A percentile compares a stretch with the other conserved stretches of the same genome.
These are phyloP conservation scores for Intellagama lesueurii DNA, from an alignment of 2,797 vertebrate genomes.

Conservation along the genomic window DNA sequence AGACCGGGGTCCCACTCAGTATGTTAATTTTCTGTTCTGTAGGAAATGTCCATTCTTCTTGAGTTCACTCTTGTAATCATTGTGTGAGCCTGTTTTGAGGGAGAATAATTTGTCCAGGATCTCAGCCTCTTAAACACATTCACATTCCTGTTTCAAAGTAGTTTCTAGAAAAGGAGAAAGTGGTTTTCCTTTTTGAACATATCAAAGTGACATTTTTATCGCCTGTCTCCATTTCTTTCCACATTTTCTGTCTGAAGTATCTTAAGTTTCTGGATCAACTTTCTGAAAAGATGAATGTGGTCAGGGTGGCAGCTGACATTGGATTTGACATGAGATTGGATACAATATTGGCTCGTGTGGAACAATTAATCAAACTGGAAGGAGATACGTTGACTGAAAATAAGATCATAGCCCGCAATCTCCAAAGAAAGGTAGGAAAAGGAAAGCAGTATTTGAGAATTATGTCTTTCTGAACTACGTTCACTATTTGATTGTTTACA, in stretches of 20 bases:
- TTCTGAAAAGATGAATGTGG: slow-evolving; percentile 87
- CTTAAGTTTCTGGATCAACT: slow-evolving; percentile 89
- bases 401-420: slow-evolving; percentile 83
- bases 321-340: slow-evolving; percentile 90
- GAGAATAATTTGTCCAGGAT: not conserved
- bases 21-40: not conserved
- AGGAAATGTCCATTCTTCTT: not conserved
- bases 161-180: fast-evolving
- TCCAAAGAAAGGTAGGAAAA: slow-evolving; percentile 90
- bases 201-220: not conserved
- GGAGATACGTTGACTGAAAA: slow-evolving; percentile 84
- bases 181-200: slow-evolving; percentile 22
- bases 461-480: not conserved
- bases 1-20: not conserved
- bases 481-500: not conserved
- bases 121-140: not conserved
- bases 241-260: slow-evolving; percentile 77
- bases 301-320: slow-evolving; percentile 83
- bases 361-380: slow-evolving; percentile 89
- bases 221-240: slow-evolving; percentile 5
- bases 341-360: slow-evolving; percentile 82
- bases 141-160: not conserved
- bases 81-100: not conserved
- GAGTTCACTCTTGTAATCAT: not conserved
- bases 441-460: not conserved